Evolutionary conservation across 2,797 vertebrate species (phyloP).

Genomic region (Naso thynnoides): DNA sequence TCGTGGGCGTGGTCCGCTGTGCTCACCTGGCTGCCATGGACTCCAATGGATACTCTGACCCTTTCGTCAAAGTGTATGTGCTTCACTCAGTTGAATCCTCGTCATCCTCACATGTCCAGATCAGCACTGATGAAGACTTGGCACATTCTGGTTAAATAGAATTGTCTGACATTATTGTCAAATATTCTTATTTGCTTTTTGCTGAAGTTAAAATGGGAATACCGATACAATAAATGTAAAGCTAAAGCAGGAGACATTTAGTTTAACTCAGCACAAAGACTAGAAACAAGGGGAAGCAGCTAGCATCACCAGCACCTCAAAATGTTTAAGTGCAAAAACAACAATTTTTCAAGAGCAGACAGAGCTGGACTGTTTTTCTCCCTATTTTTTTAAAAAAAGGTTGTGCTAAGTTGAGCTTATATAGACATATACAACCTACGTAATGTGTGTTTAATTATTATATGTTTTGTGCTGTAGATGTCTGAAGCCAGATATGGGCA

Average conservation of each 20-base stretch:
- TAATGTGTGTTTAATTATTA: neutral
- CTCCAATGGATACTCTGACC: conserved; percentile 96
- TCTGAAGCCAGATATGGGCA: conserved; percentile 95
- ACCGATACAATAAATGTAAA: neutral
- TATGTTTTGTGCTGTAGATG: conserved; percentile 75
- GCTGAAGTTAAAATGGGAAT: too few species aligned
- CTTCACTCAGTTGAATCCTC: neutral
- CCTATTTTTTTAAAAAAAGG: too few species aligned
- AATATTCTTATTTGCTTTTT: neutral
- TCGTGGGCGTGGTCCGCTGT: conserved; percentile 94
- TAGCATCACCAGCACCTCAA: neutral
- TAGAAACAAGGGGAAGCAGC: neutral
- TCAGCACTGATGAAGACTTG: neutral
- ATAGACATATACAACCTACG: neutral
- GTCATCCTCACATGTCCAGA: neutral
- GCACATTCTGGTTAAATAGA: neutral
- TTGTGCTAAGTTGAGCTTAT: too few species aligned
- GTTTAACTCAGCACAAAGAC: conserved; percentile 13
- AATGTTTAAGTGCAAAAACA: too few species aligned
- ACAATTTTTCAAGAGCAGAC: too few species aligned
- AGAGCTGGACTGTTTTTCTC: too few species aligned
- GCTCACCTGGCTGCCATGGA: conserved; percentile 97
- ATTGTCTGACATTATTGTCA: neutral
- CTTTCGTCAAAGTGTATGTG: conserved; percentile 94
- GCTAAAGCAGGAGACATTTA: neutral